phyloP scores from a whole-genome alignment of 2,888 invertebrate species.

The Trissonchulus latispiculum region DNA sequence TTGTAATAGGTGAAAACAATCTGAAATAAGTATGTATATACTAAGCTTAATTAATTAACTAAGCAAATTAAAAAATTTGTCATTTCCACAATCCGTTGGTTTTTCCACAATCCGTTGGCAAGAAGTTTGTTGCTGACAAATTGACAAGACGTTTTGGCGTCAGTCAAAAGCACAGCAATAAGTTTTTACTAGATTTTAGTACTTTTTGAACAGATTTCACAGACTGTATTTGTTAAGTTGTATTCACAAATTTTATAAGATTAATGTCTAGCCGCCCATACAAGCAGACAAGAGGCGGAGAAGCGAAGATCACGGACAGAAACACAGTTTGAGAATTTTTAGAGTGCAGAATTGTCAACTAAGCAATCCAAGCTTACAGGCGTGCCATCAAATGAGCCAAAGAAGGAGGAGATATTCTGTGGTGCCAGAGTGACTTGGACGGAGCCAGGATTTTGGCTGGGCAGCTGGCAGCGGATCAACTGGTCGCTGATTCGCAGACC shows the following conservation, averaged over 20 bases:
- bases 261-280: too few relatives aligned
- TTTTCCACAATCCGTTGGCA: too few relatives aligned
- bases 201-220: too few relatives aligned
- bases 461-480: neutral
- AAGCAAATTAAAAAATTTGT: neutral
- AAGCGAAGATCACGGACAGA: neutral
- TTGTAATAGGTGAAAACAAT: neutral
- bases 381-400: neutral
- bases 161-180: too few relatives aligned
- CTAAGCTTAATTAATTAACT: neutral
- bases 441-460: neutral
- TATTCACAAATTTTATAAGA: too few relatives aligned
- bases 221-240: too few relatives aligned
- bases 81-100: too few relatives aligned
- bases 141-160: too few relatives aligned
- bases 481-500: neutral
- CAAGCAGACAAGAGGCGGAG: too few relatives aligned
- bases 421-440: neutral
- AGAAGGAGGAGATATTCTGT: neutral
- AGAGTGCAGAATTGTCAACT: neutral
- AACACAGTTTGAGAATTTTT: neutral
- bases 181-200: too few relatives aligned
- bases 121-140: too few relatives aligned
- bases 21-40: neutral
- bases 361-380: neutral